phyloP scores from a whole-genome alignment of 2,113 vertebrate species.

The Malurus melanocephalus region DNA sequence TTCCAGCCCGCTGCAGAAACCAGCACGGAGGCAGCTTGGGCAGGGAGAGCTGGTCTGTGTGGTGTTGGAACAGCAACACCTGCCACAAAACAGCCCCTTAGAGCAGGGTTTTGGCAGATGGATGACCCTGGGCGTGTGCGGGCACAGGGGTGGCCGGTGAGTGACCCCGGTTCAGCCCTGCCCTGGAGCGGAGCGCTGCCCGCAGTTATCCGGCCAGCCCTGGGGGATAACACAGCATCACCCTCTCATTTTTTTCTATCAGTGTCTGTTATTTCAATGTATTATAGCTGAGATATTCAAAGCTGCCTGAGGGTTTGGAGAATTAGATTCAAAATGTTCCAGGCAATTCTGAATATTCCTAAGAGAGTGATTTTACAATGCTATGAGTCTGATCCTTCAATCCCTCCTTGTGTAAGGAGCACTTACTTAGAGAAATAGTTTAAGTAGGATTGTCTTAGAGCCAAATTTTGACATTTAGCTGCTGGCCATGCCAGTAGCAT shows the following conservation, averaged over 20 bases:
- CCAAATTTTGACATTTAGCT: slow-evolving; percentile 63
- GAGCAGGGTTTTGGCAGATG: fast-evolving
- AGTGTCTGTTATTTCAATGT: slow-evolving; percentile 29
- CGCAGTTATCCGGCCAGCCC: fast-evolving
- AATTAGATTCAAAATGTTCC: slow-evolving; percentile 52
- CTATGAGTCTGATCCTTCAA: slow-evolving; percentile 59
- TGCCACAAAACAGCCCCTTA: fast-evolving
- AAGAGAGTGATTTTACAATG: slow-evolving; percentile 48
- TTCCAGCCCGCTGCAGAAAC: background rate
- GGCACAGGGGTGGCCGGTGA: background rate
- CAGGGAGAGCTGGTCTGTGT: background rate
- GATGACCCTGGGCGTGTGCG: fast-evolving
- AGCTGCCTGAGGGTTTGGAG: slow-evolving; percentile 52
- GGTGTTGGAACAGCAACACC: background rate
- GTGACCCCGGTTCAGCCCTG: background rate
- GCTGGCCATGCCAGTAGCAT: slow-evolving; percentile 28
- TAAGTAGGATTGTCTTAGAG: slow-evolving; percentile 41
- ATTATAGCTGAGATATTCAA: slow-evolving; percentile 42
- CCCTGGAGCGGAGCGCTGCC: fast-evolving
- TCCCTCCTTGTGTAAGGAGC: slow-evolving; percentile 38
- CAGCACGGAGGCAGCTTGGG: background rate
- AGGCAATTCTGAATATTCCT: slow-evolving; percentile 59
- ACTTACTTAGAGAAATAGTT: slow-evolving; percentile 51
- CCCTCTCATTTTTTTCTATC: background rate
- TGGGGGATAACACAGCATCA: background rate